These are phyloP conservation scores for Solea senegalensis DNA, from an alignment of 2,113 vertebrate species.

Conservation along the genomic window DNA sequence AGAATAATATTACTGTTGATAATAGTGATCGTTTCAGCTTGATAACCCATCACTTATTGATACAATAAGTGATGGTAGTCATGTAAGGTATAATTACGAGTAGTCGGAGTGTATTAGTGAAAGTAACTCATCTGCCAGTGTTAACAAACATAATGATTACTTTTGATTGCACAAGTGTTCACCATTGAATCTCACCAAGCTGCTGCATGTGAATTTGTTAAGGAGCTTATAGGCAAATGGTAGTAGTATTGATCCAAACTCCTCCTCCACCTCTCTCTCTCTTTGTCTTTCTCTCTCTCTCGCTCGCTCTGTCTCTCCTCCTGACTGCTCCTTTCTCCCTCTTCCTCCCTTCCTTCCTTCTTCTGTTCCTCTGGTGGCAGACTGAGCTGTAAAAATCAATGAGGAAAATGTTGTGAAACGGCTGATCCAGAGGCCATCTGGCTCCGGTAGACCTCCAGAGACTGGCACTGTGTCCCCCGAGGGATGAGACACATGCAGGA, in stretches of 20 bases:
- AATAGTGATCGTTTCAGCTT: not conserved
- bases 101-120: not conserved
- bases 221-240: slow-evolving; percentile 33
- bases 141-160: not conserved
- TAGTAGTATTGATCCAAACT: slow-evolving; percentile 47
- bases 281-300: slow-evolving; percentile 1
- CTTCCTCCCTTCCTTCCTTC: slow-evolving; percentile 22
- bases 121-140: not conserved
- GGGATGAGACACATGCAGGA: slow-evolving; percentile 33
- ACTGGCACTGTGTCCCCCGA: slow-evolving; percentile 23
- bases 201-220: slow-evolving; percentile 41
- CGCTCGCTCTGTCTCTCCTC: too few species aligned
- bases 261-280: slow-evolving; percentile 21
- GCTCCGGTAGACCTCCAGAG: slow-evolving; percentile 66
- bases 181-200: slow-evolving; percentile 14
- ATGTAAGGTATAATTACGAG: too few species aligned
- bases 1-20: not conserved
- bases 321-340: slow-evolving; percentile 17
- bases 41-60: too few species aligned
- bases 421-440: slow-evolving; percentile 80
- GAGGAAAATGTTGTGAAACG: slow-evolving; percentile 77
- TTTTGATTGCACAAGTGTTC: not conserved
- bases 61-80: too few species aligned
- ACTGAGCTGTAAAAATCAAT: slow-evolving; percentile 81
- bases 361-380: slow-evolving; percentile 68